A percentile compares a stretch with the other conserved stretches of the same genome.
These are phyloP conservation scores for Etheostoma spectabile DNA, from an alignment of 2,113 vertebrate genomes.

Conservation along the genomic window DNA sequence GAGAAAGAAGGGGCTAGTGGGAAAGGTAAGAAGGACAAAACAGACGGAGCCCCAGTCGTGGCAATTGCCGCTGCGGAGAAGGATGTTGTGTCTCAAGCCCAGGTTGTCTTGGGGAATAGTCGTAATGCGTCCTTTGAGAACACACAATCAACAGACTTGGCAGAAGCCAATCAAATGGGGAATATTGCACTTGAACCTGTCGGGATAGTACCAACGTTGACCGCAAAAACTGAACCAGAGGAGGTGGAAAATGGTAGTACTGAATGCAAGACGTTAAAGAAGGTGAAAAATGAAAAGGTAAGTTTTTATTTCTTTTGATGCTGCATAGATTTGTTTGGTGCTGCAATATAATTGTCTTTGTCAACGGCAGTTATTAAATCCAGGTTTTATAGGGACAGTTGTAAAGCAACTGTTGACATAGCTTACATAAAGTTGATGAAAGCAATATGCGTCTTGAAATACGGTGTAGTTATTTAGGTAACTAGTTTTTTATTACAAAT, in stretches of 20 bases:
- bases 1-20: conserved; percentile 93
- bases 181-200: conserved; percentile 96
- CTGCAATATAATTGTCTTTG: too few species aligned
- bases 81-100: conserved; percentile 90
- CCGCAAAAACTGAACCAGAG: conserved; percentile 94
- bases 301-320: conserved; percentile 54
- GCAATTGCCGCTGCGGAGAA: conserved; percentile 88
- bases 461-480: not conserved
- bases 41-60: conserved; percentile 85
- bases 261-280: conserved; percentile 94
- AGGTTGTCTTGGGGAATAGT: conserved; percentile 88
- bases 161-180: conserved; percentile 92
- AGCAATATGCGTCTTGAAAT: not conserved
- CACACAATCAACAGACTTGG: conserved; percentile 89
- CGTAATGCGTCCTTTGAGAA: conserved; percentile 91
- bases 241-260: conserved; percentile 89
- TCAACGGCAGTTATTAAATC: not conserved
- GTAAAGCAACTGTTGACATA: not conserved
- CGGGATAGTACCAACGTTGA: conserved; percentile 92
- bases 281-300: conserved; percentile 99
- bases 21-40: conserved; percentile 98
- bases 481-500: not conserved
- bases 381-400: not conserved
- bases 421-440: not conserved
- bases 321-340: conserved; percentile 10